phyloP scores from a whole-genome alignment of 2,888 invertebrate species.

The Phortica okadai region DNA sequence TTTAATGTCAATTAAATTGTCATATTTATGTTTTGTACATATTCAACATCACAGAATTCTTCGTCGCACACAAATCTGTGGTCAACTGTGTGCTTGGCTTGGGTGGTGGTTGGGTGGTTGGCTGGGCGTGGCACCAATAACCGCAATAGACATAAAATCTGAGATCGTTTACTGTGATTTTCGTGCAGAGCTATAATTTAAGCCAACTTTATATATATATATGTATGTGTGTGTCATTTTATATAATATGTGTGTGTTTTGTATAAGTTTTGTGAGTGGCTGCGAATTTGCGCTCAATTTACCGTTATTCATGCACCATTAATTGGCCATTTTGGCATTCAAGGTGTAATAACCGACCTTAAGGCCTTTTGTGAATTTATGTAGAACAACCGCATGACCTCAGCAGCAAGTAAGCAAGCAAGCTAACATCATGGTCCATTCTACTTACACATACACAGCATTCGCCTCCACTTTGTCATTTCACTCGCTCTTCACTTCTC shows the following conservation, averaged over 20 bases:
- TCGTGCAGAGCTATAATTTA: background rate
- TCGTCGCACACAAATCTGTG: slow-evolving; percentile 8
- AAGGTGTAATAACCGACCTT: slow-evolving; percentile 54
- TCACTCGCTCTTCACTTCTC: slow-evolving; percentile 11
- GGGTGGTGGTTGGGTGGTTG: background rate
- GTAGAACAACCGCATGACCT: slow-evolving; percentile 35
- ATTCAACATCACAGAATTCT: background rate
- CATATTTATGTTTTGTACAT: slow-evolving; percentile 23
- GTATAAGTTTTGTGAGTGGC: slow-evolving; percentile 33
- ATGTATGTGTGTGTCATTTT: slow-evolving; percentile 31
- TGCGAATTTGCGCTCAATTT: slow-evolving; percentile 59
- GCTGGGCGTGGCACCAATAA: slow-evolving; percentile 23
- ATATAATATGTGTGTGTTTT: slow-evolving; percentile 35
- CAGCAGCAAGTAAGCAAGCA: background rate
- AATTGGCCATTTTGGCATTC: slow-evolving; percentile 65
- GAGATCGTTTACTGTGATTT: slow-evolving; percentile 12
- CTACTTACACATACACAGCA: slow-evolving; percentile 18
- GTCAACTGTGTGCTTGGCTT: slow-evolving; percentile 6
- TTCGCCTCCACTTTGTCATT: slow-evolving; percentile 22
- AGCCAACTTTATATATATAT: background rate
- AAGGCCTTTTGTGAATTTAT: slow-evolving; percentile 32
- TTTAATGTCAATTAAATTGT: slow-evolving; percentile 57
- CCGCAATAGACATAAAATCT: slow-evolving; percentile 25
- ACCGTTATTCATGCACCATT: slow-evolving; percentile 65
- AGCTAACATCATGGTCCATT: background rate